Evolutionary conservation across 2,888 invertebrate species (phyloP), one percentile per base, ranked within the genome.

Genomic region (Microctonus hyperodae): DNA sequence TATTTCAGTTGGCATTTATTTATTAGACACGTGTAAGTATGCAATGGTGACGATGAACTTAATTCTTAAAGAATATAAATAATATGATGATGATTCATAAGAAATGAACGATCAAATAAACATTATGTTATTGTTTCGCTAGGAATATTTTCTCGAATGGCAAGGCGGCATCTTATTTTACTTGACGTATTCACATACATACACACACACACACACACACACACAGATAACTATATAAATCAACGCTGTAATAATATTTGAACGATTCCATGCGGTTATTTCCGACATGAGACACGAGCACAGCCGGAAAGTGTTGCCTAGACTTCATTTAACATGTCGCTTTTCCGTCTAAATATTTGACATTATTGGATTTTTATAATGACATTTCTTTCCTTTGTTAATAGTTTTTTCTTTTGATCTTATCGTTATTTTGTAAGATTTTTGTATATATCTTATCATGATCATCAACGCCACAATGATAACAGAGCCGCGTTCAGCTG

Each of bases 141-240:
- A 35, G n/a, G 44, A 25, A 59, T 40, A 59, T 28, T 48, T 9
- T 10, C 28, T 7, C 37, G 25, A 20, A 9, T n/a, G 28, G 44
- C 44, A n/a, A n/a, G n/a, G 28, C 16, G 44, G 25, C 25, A 59
- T 74, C 74, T 74, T 72, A 74, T 78, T 76, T 71, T 20, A 73
- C 71, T 72, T 74, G 78, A 78, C 78, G 72, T 72, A 72, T 65
- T 67, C 20, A 16, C n/a, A 37, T 16, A 3, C 4, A n/a, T n/a
- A n/a, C n/a, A n/a, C n/a, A n/a, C n/a, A n/a, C n/a, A n/a, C n/a
- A n/a, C n/a, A n/a, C n/a, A n/a, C n/a, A n/a, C n/a, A n/a, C n/a
- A n/a, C n/a, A n/a, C n/a, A n/a, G n/a, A n/a, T n/a, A 70, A 76
- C 77, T 79, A 75, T 74, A 79, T 79, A 80, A 79, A 79, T 78